Evolutionary conservation across 35 echinoderm and acorn worm species (phyloP).

Genomic region (Patiria miniata): DNA sequence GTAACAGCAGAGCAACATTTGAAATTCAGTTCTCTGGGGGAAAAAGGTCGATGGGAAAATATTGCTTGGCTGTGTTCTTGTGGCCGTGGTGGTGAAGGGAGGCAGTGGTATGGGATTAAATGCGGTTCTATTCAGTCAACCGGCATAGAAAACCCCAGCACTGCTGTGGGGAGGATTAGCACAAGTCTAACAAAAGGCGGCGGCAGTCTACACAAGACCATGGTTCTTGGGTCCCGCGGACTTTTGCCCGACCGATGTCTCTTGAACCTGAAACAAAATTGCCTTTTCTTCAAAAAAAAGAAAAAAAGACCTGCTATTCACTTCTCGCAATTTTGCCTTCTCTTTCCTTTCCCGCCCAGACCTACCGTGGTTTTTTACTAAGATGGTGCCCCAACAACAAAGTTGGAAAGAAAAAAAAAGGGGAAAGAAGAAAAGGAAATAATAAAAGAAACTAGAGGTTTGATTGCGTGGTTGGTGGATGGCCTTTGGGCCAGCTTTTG

Average conservation of each 20-base stretch:
- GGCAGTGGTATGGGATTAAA: neutral
- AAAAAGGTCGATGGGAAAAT: too few relatives aligned
- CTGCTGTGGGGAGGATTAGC: slow-evolving; percentile 6
- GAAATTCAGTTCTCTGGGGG: too few relatives aligned
- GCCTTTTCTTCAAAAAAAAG: too few relatives aligned
- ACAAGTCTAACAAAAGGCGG: neutral
- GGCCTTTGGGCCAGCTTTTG: neutral
- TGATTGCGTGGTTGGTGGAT: neutral
- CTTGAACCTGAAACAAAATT: slow-evolving; percentile 2
- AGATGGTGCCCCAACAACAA: neutral
- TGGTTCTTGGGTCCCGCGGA: neutral
- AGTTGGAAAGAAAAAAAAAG: too few relatives aligned
- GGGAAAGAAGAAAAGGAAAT: neutral
- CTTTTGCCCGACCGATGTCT: neutral
- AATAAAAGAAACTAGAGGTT: too few relatives aligned
- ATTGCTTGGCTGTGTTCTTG: too few relatives aligned
- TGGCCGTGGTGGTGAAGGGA: too few relatives aligned
- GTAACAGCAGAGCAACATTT: too few relatives aligned
- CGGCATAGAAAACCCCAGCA: neutral
- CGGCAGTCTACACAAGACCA: neutral
- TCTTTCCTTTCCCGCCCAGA: neutral
- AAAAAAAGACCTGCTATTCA: neutral
- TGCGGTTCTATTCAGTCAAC: neutral
- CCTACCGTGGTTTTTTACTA: too few relatives aligned
- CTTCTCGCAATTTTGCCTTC: neutral